Evolutionary conservation across 2,797 vertebrate genomes (phyloP), one percentile per base, ranked within the genome.

Genomic region (Onychomys arenicola): DNA sequence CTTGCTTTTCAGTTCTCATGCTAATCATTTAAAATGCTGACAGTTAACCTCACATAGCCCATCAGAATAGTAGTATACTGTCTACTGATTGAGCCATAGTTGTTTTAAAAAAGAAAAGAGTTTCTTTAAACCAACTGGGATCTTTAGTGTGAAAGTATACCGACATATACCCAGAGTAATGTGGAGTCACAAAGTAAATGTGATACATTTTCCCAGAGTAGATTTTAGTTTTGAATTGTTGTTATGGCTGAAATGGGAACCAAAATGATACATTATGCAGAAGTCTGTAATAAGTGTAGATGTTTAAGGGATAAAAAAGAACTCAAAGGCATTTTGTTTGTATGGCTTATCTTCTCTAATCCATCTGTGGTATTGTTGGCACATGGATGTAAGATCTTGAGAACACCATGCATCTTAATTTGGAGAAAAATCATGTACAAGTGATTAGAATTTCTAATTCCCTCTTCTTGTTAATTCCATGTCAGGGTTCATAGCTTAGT

Each of bases 221-320:
- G 40, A 55, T 89, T 90, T 93, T 91, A 90, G 76, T 81, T 27
- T 90, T 81, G 40, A 90, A 82, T 87, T 75, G 14, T 17, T 88
- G 27, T 89, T 91, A 95, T 90, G 86, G n/a, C 52, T 90, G 84
- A 83, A 91, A 85, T 67, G 85, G 59, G 94, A 80, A 92, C 11
- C 4, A 57, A 80, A 76, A 46, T 43, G 43, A 86, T 93, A 75
- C 34, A 80, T 69, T 85, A 89, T 75, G 17, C 13, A 73, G n/a
- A 91, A 91, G 29, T 86, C 69, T 83, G 4, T 37, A 91, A 81
- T 76, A 93, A 73, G 11, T 37, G 46, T 85, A 27, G 52, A 40
- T 84, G 12, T 86, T 92, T 84, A 80, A 85, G 52, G 8, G 75
- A 85, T 49, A 61, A 21, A 91, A 82, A 76, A 14, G 16, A 91